These are phyloP conservation scores for Drosophila subobscura DNA, from an alignment of 1,140 invertebrate genomes.

Conservation along the genomic window DNA sequence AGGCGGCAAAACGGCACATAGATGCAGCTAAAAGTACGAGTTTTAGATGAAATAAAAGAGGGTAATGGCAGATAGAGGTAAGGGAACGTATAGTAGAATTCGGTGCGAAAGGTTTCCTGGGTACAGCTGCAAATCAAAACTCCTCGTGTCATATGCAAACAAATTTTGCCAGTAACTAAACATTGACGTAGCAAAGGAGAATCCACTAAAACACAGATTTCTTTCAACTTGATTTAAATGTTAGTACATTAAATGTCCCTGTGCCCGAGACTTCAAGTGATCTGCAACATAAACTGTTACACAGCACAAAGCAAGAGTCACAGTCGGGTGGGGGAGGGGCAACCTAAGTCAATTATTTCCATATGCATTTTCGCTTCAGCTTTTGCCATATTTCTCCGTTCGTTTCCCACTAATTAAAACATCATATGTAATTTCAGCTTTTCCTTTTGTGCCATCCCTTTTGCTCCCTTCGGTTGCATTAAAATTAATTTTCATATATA, in stretches of 20 bases:
- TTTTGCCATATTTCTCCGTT: constrained; percentile 19
- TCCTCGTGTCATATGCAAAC: not conserved
- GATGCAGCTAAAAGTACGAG: not conserved
- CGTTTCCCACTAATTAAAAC: constrained; percentile 72
- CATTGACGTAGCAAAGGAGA: not conserved
- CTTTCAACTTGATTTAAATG: too few species aligned
- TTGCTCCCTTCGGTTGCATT: constrained; percentile 41
- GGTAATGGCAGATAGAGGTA: not conserved
- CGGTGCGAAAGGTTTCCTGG: too few species aligned
- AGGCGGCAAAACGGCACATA: constrained; percentile 49
- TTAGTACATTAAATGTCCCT: too few species aligned
- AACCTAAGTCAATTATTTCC: constrained; percentile 42
- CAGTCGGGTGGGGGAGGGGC: not conserved
- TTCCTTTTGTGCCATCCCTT: constrained; percentile 26
- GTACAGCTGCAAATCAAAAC: too few species aligned
- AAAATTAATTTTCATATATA: constrained; percentile 75
- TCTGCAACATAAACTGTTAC: constrained; percentile 33
- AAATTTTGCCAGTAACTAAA: not conserved
- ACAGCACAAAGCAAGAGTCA: constrained; percentile 26
- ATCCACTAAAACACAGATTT: not conserved
- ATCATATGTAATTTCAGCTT: constrained; percentile 79
- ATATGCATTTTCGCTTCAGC: constrained; percentile 14
- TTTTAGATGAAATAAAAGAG: constrained; percentile 1
- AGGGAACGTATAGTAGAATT: too few species aligned
- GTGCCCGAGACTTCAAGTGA: constrained; percentile 4